phyloP scores from a whole-genome alignment of 2,797 vertebrate species.

The Tiaroga cobitis region DNA sequence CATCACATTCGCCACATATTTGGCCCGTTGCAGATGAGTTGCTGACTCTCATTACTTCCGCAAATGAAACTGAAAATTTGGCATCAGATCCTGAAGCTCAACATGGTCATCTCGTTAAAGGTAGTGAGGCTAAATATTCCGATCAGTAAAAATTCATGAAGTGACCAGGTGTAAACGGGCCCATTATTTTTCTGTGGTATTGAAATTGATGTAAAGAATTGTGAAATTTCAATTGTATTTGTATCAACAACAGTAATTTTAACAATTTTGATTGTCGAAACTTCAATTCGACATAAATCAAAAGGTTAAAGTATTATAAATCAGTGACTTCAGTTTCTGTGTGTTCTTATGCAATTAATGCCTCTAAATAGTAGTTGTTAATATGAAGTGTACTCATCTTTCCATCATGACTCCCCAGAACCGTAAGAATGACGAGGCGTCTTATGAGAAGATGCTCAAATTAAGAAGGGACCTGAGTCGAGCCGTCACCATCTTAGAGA shows the following conservation, averaged over 20 bases:
- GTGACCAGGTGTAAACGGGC: too few relatives aligned
- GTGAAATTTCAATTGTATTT: background rate
- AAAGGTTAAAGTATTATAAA: background rate
- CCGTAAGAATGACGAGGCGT: constrained; percentile 98
- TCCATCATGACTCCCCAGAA: constrained; percentile 77
- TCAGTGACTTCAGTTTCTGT: background rate
- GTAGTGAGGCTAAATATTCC: too few relatives aligned
- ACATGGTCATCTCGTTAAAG: too few relatives aligned
- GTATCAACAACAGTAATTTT: too few relatives aligned
- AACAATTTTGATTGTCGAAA: background rate
- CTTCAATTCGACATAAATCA: background rate
- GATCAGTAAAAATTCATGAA: too few relatives aligned
- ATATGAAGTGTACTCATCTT: background rate
- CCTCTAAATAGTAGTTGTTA: background rate
- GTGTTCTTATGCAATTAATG: background rate
- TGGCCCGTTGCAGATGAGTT: too few relatives aligned
- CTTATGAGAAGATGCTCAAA: constrained; percentile 99
- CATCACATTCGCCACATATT: too few relatives aligned
- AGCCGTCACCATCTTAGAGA: constrained; percentile 97
- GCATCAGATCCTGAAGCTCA: too few relatives aligned
- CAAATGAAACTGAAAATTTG: too few relatives aligned
- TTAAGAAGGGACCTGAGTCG: constrained; percentile 95
- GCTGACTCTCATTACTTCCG: too few relatives aligned
- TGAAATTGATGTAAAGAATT: background rate
- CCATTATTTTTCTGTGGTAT: background rate